Conservation (phyloP, 2,113 vertebrate species). For the Gnathonemus echidnorhynchus region DNA sequence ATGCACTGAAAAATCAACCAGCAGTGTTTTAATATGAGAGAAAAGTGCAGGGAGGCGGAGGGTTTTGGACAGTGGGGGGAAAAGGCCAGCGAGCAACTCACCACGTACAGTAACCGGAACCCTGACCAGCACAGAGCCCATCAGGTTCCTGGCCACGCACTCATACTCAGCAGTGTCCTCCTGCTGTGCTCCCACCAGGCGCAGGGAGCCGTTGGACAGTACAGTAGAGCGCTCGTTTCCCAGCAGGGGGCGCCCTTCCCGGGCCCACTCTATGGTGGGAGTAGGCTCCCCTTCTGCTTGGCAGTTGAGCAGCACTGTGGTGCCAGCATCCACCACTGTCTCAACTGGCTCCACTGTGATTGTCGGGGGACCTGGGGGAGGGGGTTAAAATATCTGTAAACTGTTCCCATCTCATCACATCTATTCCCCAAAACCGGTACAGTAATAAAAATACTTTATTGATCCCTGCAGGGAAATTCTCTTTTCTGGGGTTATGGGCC, state of each 20-base stretch:
- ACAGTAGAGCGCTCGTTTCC: slow-evolving; percentile 54
- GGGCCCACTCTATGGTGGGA: slow-evolving; percentile 75
- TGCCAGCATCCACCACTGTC: slow-evolving; percentile 67
- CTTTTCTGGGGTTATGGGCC: not conserved
- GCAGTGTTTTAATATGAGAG: not conserved
- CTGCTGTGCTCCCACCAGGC: slow-evolving; percentile 62
- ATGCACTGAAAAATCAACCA: slow-evolving; percentile 63
- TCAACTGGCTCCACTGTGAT: slow-evolving; percentile 72
- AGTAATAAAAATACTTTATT: not conserved
- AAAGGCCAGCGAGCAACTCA: slow-evolving; percentile 40
- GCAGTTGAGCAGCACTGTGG: slow-evolving; percentile 72
- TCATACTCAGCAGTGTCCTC: slow-evolving; percentile 85
- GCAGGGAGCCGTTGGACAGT: slow-evolving; percentile 74
- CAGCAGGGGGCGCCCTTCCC: slow-evolving; percentile 62
- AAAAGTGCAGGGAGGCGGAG: not conserved
- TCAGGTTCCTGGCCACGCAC: slow-evolving; percentile 81
- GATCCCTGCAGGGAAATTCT: not conserved
- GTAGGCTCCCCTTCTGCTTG: slow-evolving; percentile 78
- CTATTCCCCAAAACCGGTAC: not conserved
- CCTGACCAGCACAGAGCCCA: slow-evolving; percentile 75
- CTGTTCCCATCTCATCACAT: not conserved
- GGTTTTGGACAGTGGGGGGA: not conserved
- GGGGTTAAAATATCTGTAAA: not conserved
- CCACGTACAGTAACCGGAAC: slow-evolving; percentile 76
- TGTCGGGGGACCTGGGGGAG: slow-evolving; percentile 67